phyloP scores from a whole-genome alignment of 2,797 vertebrate species.

The Adelosebastes latens region DNA sequence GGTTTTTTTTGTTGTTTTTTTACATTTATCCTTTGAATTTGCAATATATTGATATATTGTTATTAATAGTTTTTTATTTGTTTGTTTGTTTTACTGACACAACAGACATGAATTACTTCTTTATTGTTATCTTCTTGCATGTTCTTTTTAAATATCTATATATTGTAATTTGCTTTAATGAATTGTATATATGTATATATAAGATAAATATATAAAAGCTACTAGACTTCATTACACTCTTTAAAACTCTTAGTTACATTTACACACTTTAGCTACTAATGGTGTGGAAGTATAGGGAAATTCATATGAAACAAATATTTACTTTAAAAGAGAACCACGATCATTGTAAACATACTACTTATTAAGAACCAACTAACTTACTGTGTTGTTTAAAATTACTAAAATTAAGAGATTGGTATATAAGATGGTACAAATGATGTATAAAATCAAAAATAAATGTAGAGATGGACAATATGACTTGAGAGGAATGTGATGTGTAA shows the following conservation, averaged over 20 bases:
- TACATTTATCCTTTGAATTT: no score
- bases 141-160: no score
- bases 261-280: rapidly evolving
- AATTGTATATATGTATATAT: no score
- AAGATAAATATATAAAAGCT: neutral
- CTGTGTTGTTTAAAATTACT: neutral
- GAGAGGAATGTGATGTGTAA: neutral
- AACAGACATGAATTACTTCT: no score
- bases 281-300: no score
- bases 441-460: neutral
- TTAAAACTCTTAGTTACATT: neutral
- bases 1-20: no score
- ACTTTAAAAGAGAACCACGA: neutral
- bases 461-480: neutral
- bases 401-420: neutral
- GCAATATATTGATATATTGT: no score
- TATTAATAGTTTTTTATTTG: no score
- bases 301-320: neutral
- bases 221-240: constrained; percentile 1
- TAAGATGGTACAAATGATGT: neutral
- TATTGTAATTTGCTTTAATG: no score
- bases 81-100: no score
- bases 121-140: no score
- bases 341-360: neutral
- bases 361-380: neutral